These are phyloP conservation scores for Hippocampus abdominalis DNA, from an alignment of 2,113 vertebrate species.

Conservation along the genomic window DNA sequence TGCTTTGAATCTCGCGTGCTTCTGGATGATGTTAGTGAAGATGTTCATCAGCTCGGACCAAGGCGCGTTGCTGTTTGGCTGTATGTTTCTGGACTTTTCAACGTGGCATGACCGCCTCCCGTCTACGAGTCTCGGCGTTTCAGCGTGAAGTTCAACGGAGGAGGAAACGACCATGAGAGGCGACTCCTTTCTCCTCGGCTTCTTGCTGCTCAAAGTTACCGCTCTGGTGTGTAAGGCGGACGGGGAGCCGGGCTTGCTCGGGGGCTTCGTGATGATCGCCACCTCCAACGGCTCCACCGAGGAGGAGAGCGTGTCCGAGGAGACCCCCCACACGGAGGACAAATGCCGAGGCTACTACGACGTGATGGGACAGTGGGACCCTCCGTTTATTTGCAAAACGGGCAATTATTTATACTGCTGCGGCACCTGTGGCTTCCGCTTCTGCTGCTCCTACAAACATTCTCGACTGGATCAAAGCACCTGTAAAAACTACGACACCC, in stretches of 20 bases:
- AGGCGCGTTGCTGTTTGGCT: constrained; percentile 57
- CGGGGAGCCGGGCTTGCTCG: constrained; percentile 85
- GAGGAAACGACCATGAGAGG: constrained; percentile 71
- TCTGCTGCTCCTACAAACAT: constrained; percentile 93
- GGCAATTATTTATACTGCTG: constrained; percentile 96
- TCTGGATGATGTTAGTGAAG: constrained; percentile 42
- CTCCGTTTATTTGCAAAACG: constrained; percentile 94
- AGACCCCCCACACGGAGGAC: constrained; percentile 86
- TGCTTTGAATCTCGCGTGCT: constrained; percentile 3
- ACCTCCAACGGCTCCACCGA: constrained; percentile 85
- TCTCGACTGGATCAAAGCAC: constrained; percentile 91
- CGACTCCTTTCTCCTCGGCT: constrained; percentile 84
- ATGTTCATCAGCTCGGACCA: constrained; percentile 59
- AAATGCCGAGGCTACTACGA: constrained; percentile 95
- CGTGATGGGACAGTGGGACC: constrained; percentile 99
- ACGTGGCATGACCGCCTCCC: constrained; percentile 49
- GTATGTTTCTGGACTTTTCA: constrained; percentile 64
- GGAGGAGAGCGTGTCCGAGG: constrained; percentile 81
- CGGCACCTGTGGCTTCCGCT: constrained; percentile 99
- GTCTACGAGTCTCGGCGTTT: constrained; percentile 49
- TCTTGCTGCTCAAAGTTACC: constrained; percentile 89
- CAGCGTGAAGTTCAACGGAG: constrained; percentile 55
- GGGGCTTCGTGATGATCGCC: constrained; percentile 88
- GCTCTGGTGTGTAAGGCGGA: constrained; percentile 88
- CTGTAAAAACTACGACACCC: constrained; percentile 95